A percentile compares a stretch with the other conserved stretches of the same genome.
phyloP scores from a whole-genome alignment of 2,113 vertebrate species.

The Xenopus laevis region DNA sequence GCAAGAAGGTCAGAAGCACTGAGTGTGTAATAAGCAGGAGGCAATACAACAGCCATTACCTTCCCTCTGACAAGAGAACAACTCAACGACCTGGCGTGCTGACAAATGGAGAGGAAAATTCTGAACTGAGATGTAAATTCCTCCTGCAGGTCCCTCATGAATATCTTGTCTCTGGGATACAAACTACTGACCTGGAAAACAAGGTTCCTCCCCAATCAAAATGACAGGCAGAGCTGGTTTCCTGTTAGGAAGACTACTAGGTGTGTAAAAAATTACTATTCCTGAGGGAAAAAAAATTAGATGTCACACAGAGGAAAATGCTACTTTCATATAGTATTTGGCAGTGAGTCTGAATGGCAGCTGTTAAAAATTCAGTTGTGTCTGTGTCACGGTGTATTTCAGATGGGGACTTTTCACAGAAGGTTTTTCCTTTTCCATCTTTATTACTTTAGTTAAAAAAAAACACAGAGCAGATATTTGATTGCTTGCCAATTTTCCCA shows the following conservation, averaged over 20 bases:
- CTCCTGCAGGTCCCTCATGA: slow-evolving; percentile 71
- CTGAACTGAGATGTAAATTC: slow-evolving; percentile 87
- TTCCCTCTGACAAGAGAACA: slow-evolving; percentile 74
- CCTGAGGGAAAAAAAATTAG: slow-evolving; percentile 80
- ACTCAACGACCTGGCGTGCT: slow-evolving; percentile 85
- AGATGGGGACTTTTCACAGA: slow-evolving; percentile 59
- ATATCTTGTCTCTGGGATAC: slow-evolving; percentile 78
- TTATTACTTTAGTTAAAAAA: slow-evolving; percentile 44
- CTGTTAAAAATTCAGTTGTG: slow-evolving; percentile 68
- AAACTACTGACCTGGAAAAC: slow-evolving; percentile 81
- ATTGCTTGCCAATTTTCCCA: slow-evolving; percentile 13
- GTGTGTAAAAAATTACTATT: slow-evolving; percentile 91
- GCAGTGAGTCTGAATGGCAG: slow-evolving; percentile 70
- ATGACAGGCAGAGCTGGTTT: slow-evolving; percentile 79
- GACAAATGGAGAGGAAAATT: slow-evolving; percentile 96
- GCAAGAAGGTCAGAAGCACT: slow-evolving; percentile 83
- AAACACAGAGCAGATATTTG: slow-evolving; percentile 26
- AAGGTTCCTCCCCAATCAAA: slow-evolving; percentile 79
- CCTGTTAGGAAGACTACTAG: slow-evolving; percentile 72
- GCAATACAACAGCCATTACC: slow-evolving; percentile 77
- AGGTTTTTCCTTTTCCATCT: slow-evolving; percentile 55
- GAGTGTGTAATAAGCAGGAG: slow-evolving; percentile 86
- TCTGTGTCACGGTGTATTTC: slow-evolving; percentile 60
- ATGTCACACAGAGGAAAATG: slow-evolving; percentile 83
- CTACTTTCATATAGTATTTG: slow-evolving; percentile 81